Evolutionary conservation across 2,113 vertebrate genomes (phyloP), one percentile per base, ranked within the genome.

Genomic region (Engraulis encrasicolus): DNA sequence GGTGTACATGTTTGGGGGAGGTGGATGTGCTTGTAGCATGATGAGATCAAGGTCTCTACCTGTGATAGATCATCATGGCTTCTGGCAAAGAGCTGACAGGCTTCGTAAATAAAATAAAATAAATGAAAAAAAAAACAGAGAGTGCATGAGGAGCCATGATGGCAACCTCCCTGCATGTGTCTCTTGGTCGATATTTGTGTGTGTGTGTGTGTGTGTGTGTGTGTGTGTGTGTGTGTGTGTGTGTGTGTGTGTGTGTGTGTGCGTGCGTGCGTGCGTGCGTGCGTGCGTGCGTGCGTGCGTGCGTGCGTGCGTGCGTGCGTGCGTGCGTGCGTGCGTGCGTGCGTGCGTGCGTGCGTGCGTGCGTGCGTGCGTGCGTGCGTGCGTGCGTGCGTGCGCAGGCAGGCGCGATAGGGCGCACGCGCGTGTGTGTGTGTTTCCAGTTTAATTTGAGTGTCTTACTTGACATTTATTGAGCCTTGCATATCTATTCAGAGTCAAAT

Each of bases 71-170:
- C 61, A 81, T 5, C n/a, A n/a, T n/a, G n/a, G 82, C 23, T 15
- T 18, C 36, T 52, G 50, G n/a, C 79, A 50, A 61, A 52, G 82
- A 38, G 6, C 50, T 86, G 87, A 85, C 50, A 36, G 0, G 81
- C 54, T 50, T 83, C 86, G 85, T 88, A 87, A 90, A 90, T 89
- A 90, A 89, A 84, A 79, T 54, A 80, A n/a, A n/a, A n/a, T n/a
- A n/a, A n/a, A n/a, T n/a, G n/a, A n/a, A n/a, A n/a, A n/a, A n/a
- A n/a, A n/a, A n/a, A n/a, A n/a, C n/a, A 31, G 82, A 48, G 18
- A 19, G 54, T 38, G 82, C 86, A 58, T 66, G 86, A 45, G 78
- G 54, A 61, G 83, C 79, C 19, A 48, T 86, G 81, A 87, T 84
- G 85, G 83, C 84, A 52, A 81, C 23, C 52, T 81, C 87, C 81